A percentile compares a stretch with the other conserved stretches of the same genome.
phyloP scores from a whole-genome alignment of 2,113 vertebrate genomes.

The Columba livia region DNA sequence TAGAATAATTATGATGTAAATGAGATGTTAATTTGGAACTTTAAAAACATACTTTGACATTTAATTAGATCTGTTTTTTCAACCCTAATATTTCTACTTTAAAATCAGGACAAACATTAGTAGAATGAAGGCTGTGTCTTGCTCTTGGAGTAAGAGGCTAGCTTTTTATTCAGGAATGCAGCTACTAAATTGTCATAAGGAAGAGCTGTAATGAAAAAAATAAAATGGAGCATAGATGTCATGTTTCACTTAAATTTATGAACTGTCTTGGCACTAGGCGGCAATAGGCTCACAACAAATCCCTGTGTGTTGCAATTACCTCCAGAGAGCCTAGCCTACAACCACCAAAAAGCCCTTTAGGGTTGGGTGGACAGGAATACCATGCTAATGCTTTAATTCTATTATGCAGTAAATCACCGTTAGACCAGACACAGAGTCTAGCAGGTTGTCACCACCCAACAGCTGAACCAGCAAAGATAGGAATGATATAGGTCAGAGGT shows the following conservation, averaged over 20 bases:
- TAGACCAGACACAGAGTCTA: constrained; percentile 61
- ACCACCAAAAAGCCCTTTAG: constrained; percentile 36
- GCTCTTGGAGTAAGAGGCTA: not conserved
- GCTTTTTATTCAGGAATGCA: not conserved
- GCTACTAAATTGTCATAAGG: not conserved
- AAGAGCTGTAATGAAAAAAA: not conserved
- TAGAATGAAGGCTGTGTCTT: not conserved
- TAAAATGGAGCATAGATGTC: not conserved
- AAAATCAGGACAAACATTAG: not conserved
- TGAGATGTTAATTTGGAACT: not conserved
- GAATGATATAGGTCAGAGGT: constrained; percentile 55
- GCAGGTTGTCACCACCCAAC: constrained; percentile 36
- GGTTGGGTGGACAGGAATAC: constrained; percentile 47
- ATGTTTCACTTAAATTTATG: constrained; percentile 52
- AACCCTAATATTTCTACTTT: not conserved
- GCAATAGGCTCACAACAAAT: constrained; percentile 45
- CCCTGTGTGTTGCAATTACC: constrained; percentile 56
- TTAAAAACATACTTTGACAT: not conserved
- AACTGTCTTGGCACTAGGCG: constrained; percentile 25
- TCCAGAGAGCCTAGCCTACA: constrained; percentile 10
- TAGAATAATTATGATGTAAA: not conserved
- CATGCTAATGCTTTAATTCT: constrained; percentile 63
- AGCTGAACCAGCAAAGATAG: constrained; percentile 67
- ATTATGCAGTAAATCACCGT: constrained; percentile 56
- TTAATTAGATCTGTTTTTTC: not conserved